A percentile compares a stretch with the other conserved stretches of the same genome.
These are phyloP conservation scores for Tautogolabrus adspersus DNA, from an alignment of 2,113 vertebrate genomes.

Conservation along the genomic window DNA sequence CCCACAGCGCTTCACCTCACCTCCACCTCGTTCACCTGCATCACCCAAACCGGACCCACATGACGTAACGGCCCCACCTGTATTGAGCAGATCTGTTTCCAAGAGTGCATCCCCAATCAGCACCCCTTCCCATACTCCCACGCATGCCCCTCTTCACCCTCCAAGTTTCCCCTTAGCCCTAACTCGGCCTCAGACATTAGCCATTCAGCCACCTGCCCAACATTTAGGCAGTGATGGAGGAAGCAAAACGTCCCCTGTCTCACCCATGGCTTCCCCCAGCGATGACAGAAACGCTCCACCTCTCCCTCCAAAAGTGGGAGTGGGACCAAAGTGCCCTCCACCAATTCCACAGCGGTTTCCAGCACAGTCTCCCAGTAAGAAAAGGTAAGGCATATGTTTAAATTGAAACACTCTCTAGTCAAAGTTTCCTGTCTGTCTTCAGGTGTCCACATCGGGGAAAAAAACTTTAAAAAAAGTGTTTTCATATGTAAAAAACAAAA, in stretches of 20 bases:
- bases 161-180: neutral
- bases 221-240: conserved; percentile 1
- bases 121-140: neutral
- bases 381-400: conserved; percentile 66
- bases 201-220: conserved; percentile 2
- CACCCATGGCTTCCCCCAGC: neutral
- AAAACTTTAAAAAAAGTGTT: too few species aligned
- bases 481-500: too few species aligned
- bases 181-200: conserved; percentile 53
- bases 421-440: too few species aligned
- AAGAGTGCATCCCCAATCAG: conserved; percentile 1
- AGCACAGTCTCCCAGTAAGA: conserved; percentile 45
- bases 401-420: too few species aligned
- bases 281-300: conserved; percentile 68
- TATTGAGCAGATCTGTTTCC: neutral
- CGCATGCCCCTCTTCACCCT: neutral
- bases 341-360: conserved; percentile 60
- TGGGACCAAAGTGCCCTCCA: conserved; percentile 62
- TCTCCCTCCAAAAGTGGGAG: conserved; percentile 85
- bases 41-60: conserved; percentile 20
- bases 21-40: neutral
- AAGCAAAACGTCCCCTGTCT: conserved; percentile 28
- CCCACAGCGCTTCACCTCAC: conserved; percentile 77
- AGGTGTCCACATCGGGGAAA: too few species aligned
- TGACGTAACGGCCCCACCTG: neutral